These are phyloP conservation scores for Caenorhabditis sulstoni DNA, from an alignment of 2,888 invertebrate genomes.

Conservation along the genomic window DNA sequence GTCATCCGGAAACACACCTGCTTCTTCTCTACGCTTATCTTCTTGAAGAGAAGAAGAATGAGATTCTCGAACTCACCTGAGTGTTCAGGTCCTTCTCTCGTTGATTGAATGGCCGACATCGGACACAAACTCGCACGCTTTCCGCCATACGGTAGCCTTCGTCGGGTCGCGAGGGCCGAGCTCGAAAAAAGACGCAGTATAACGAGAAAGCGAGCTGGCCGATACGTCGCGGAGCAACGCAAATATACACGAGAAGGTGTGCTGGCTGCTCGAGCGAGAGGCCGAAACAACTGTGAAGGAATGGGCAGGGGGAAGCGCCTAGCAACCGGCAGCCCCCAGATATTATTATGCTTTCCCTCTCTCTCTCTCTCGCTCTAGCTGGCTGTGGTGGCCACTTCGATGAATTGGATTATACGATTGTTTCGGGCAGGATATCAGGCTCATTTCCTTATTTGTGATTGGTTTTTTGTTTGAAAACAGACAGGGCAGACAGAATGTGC, in stretches of 20 bases:
- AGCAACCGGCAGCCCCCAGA: constrained; percentile 47
- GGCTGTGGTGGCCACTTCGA: constrained; percentile 3
- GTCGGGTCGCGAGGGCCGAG: neutral
- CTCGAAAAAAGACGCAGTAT: constrained; percentile 38
- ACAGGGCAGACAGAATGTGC: neutral
- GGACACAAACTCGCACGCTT: constrained; percentile 88
- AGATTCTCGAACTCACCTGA: constrained; percentile 82
- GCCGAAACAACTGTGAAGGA: constrained; percentile 48
- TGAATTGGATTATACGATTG: constrained; percentile 53
- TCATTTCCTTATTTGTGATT: constrained; percentile 31
- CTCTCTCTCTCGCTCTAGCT: constrained; percentile 21
- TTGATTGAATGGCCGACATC: constrained; percentile 91
- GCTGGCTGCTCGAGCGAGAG: constrained; percentile 1
- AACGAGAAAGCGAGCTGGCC: constrained; percentile 18
- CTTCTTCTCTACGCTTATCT: neutral
- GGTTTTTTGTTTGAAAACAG: constrained; percentile 16
- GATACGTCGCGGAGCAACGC: constrained; percentile 28
- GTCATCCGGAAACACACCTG: neutral
- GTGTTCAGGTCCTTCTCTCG: constrained; percentile 86
- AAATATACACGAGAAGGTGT: constrained; percentile 27
- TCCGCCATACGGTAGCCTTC: constrained; percentile 64
- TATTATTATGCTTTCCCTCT: constrained; percentile 53
- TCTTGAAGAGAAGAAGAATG: no score
- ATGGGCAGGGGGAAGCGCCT: constrained; percentile 34
- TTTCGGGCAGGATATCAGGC: constrained; percentile 30